Evolutionary conservation across 1,140 invertebrate genomes (phyloP).

Genomic region (Zaprionus ornatus): DNA sequence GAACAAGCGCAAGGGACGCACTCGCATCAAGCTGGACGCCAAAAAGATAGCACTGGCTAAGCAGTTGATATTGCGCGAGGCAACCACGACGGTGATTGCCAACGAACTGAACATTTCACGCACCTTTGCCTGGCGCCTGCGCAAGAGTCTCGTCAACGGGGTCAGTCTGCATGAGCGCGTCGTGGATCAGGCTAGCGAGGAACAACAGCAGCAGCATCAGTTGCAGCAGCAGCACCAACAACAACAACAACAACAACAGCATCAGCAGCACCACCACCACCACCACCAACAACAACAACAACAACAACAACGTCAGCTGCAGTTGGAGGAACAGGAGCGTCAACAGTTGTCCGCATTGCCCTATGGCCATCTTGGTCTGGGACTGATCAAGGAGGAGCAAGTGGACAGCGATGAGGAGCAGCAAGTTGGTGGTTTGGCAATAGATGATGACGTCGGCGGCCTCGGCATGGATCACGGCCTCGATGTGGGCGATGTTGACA

Average conservation of each 20-base stretch:
- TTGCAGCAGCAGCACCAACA: slow-evolving; percentile 36
- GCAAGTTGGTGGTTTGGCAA: slow-evolving; percentile 20
- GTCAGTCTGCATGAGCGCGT: slow-evolving; percentile 79
- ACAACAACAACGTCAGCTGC: slow-evolving; percentile 22
- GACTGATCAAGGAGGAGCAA: slow-evolving; percentile 67
- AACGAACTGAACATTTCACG: slow-evolving; percentile 81
- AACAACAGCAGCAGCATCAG: slow-evolving; percentile 50
- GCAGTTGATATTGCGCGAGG: slow-evolving; percentile 77
- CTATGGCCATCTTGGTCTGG: slow-evolving; percentile 53
- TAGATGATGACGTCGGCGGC: slow-evolving; percentile 27
- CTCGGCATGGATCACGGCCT: slow-evolving; percentile 4
- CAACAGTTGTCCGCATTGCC: slow-evolving; percentile 46
- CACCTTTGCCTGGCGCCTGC: slow-evolving; percentile 80
- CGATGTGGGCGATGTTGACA: slow-evolving; percentile 16
- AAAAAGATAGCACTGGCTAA: slow-evolving; percentile 81
- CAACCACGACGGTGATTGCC: slow-evolving; percentile 80
- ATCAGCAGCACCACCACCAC: slow-evolving; percentile 20
- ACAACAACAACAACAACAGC: slow-evolving; percentile 14
- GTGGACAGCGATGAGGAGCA: slow-evolving; percentile 67
- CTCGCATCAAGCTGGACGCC: slow-evolving; percentile 81
- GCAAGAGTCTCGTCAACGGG: slow-evolving; percentile 80
- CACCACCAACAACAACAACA: slow-evolving; percentile 19
- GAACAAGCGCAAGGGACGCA: slow-evolving; percentile 79
- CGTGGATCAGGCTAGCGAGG: slow-evolving; percentile 66
- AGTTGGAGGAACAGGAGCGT: slow-evolving; percentile 43